Base-by-base conservation (phyloP, 53 echinoderm and acorn worm genomes). In the Crossaster papposus region DNA sequence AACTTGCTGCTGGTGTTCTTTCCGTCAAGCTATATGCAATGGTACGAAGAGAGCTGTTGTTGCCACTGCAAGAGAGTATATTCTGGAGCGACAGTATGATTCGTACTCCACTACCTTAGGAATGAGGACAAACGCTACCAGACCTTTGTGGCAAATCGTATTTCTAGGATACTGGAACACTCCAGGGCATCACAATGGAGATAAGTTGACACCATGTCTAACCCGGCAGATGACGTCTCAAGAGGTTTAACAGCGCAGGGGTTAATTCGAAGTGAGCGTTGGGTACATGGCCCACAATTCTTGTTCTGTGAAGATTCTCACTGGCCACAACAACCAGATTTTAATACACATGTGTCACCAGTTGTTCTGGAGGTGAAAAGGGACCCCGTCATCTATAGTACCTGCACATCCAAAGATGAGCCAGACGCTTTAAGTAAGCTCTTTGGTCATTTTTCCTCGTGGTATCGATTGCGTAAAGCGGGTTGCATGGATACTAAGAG, bases 171-270 rank as follows among this genome's bases (percentile, higher is more conserved):
- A 36, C 93, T 85, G 12, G 65, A 79, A 4, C 79, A 31, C 3
- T 73, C 86, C 18, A 77, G 15, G 30, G 4, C 53, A 55, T 74
- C 75, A 24, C 92, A 88, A 34, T 91, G 92, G 92, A 55, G 82
- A 36, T 70, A 91, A 50, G 92, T 91, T 1, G 88, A 91, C 65
- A 82, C 90, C 26, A 36, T 26, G 22, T 20, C 37, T 0, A 93
- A 93, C 50, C 90, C 93, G 12, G 93, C 90, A 28, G 93, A 93
- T 52, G 84, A 90, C 52, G 88, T 78, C 18, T 91, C 91, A 2
- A 33, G 91, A 72, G 93, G 88, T 26, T 23, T 73, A 70, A 65
- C 74, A 83, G 88, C 76, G 6, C 4, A 63, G 13, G 82, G 77
- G 32, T 14, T 90, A 35, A 52, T 71, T 2, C 14, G 44, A 1